Base-by-base conservation (phyloP, 2,888 invertebrate genomes). In the Cephus runcator region DNA sequence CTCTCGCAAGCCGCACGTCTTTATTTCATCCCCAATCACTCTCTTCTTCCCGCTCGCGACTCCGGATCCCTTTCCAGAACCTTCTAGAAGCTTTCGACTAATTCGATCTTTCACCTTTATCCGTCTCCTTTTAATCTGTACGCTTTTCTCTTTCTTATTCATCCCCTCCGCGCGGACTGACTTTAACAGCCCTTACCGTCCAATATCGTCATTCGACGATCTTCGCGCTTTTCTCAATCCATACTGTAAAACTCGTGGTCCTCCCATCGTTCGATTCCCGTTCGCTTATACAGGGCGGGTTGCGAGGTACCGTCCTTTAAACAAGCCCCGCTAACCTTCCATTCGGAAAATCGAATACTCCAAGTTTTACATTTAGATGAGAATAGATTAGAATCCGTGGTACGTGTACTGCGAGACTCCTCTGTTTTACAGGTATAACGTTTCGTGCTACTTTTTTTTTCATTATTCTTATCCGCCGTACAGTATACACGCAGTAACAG, bases 21-120 rank as follows among this genome's bases (percentile, higher is more conserved):
- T 81, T 86, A 85, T 83, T 84, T 84, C 81, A 79, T 69, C 31
- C 75, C 36, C 75, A 12, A 71, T 71, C 71, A 69, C 78, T 78
- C 78, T 77, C 76, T 75, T 71, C 12, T 4, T 71, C 12, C 71
- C 33, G 31, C 56, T 56, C 56, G 23, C 23, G 23, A 56, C 56
- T 56, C 2, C 15, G 23, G 23, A 23, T 56, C 56, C 6, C 56
- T 56, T 56, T 56, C 56, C 56, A 56, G 9, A 9, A 23, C 9
- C 56, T 23, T 9, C 4, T 56, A 23, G 56, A 56, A 56, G 2
- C 23, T 56, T 56, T 23, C 56, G 23, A 56, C 56, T 56, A 56
- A 56, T 56, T 56, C 56, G 56, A 56, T 23, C 56, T 56, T 23
- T 56, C 56, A 23, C 56, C 56, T 56, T 56, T 6, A 23, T 23